Evolutionary conservation across 2,888 invertebrate species (phyloP).

Genomic region (Neelides folsomi): DNA sequence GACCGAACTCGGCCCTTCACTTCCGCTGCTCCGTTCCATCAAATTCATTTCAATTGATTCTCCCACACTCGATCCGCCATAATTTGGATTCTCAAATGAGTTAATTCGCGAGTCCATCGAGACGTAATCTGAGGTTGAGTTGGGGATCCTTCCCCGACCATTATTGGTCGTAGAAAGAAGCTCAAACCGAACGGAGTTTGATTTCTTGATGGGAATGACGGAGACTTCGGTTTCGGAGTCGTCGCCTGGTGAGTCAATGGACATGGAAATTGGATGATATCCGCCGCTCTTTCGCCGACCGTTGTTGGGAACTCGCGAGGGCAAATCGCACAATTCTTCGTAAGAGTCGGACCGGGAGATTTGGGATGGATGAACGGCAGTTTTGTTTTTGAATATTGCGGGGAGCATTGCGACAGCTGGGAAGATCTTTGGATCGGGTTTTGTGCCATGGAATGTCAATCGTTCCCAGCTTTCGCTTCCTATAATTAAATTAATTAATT

Average conservation of each 20-base stretch:
- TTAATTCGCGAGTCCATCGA: slow-evolving; percentile 18
- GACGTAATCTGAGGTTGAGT: slow-evolving; percentile 21
- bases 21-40: not conserved
- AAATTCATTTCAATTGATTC: slow-evolving; percentile 15
- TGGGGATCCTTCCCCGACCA: slow-evolving; percentile 1
- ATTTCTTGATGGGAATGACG: not conserved
- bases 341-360: no score
- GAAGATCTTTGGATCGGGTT: slow-evolving; percentile 51
- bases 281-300: no score
- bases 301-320: no score
- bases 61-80: not conserved
- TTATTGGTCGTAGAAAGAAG: not conserved
- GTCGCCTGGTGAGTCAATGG: no score
- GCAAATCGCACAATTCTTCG: no score
- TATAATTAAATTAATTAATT: slow-evolving; percentile 35
- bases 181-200: slow-evolving; percentile 1
- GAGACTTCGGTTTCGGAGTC: no score
- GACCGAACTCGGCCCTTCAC: not conserved
- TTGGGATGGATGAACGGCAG: not conserved
- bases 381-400: slow-evolving; percentile 4
- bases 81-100: slow-evolving; percentile 17
- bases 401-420: slow-evolving; percentile 15
- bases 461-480: slow-evolving; percentile 65
- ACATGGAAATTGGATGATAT: no score
- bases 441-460: slow-evolving; percentile 46